Evolutionary conservation across 1,140 invertebrate genomes (phyloP).

Genomic region (Papilio glaucus): DNA sequence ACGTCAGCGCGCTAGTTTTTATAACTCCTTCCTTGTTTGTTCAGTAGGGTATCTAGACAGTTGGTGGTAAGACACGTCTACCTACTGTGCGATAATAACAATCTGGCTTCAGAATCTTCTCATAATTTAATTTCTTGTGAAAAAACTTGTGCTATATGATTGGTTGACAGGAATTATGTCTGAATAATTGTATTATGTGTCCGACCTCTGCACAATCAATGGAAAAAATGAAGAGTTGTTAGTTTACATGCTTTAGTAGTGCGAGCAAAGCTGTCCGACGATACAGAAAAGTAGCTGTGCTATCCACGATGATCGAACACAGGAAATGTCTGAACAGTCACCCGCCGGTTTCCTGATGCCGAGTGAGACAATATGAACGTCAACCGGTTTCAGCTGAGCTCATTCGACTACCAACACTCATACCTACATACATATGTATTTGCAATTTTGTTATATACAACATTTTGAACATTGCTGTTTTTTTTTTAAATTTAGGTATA

Average conservation of each 20-base stretch:
- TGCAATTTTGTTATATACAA: neutral
- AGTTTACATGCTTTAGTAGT: neutral
- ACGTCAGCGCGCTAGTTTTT: conserved; percentile 80
- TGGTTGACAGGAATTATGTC: neutral
- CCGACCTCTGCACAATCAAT: neutral
- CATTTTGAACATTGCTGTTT: neutral
- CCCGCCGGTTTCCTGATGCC: conserved; percentile 71
- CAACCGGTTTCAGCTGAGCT: conserved; percentile 72
- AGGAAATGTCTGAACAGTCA: conserved; percentile 70
- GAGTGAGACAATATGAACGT: conserved; percentile 73
- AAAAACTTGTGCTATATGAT: neutral
- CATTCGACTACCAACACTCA: conserved; percentile 51
- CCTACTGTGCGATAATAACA: conserved; percentile 12
- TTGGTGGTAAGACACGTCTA: neutral
- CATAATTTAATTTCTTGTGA: neutral
- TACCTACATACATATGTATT: conserved; percentile 26
- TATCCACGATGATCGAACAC: conserved; percentile 56
- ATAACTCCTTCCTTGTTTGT: conserved; percentile 79
- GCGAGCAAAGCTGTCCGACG: conserved; percentile 30
- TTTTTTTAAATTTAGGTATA: no score
- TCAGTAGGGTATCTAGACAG: conserved; percentile 47
- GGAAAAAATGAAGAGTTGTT: neutral
- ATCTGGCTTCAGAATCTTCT: neutral
- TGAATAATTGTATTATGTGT: neutral
- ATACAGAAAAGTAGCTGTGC: conserved; percentile 20